Evolutionary conservation across 2,888 invertebrate species (phyloP).

Genomic region (Cryptocheilus praepositus): DNA sequence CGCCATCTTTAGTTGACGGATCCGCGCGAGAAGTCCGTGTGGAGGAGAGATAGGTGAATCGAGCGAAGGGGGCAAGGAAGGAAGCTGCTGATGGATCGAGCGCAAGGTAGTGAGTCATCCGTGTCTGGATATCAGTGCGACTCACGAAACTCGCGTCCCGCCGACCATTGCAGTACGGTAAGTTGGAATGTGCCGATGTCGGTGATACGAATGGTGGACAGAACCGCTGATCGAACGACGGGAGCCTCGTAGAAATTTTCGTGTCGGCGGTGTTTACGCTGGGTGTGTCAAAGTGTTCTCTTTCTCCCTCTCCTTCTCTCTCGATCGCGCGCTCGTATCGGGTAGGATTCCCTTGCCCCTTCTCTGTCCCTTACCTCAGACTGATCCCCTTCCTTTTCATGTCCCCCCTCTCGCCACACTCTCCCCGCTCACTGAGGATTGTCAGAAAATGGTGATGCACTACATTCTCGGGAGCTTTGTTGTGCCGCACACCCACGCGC

Average conservation of each 20-base stretch:
- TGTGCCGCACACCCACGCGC: slow-evolving; percentile 57
- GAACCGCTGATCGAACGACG: background rate
- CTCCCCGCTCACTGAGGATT: slow-evolving; percentile 47
- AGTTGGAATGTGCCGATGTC: slow-evolving; percentile 23
- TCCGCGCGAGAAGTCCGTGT: slow-evolving; percentile 39
- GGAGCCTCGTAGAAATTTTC: slow-evolving; percentile 34
- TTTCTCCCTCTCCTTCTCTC: slow-evolving; percentile 25
- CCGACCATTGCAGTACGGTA: slow-evolving; percentile 51
- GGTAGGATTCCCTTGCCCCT: slow-evolving; percentile 17
- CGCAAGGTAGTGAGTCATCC: slow-evolving; percentile 50
- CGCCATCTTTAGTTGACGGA: slow-evolving; percentile 65
- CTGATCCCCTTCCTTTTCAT: slow-evolving; percentile 14
- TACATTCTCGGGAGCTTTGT: slow-evolving; percentile 60
- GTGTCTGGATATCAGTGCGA: slow-evolving; percentile 41
- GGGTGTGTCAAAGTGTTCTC: slow-evolving; percentile 67
- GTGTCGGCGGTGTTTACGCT: slow-evolving; percentile 62
- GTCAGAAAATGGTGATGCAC: slow-evolving; percentile 68
- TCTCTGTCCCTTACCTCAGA: slow-evolving; percentile 16
- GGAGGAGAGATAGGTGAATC: slow-evolving; percentile 49
- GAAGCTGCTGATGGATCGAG: slow-evolving; percentile 47
- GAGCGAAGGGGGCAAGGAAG: slow-evolving; percentile 44
- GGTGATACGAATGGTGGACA: slow-evolving; percentile 1
- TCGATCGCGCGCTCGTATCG: slow-evolving; percentile 16
- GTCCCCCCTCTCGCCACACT: slow-evolving; percentile 10
- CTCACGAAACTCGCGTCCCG: slow-evolving; percentile 43